Conservation (phyloP, 2,888 invertebrate genomes). For the Sesamia inferens region DNA sequence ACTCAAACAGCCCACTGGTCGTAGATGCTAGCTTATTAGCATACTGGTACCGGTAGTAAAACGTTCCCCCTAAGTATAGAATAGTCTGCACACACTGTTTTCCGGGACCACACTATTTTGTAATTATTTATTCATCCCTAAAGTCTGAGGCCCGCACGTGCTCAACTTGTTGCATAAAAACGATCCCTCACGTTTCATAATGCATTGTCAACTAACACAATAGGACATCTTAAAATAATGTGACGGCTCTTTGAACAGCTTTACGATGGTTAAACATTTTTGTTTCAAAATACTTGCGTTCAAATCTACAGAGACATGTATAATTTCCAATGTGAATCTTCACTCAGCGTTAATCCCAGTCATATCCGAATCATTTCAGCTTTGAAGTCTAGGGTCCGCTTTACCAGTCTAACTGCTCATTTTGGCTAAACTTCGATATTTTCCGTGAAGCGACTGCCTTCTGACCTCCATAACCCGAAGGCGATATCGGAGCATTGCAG, state of each 20-base stretch:
- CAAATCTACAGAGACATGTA: too few relatives aligned
- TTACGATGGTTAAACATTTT: conserved; percentile 6
- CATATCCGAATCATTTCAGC: too few relatives aligned
- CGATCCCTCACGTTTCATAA: conserved; percentile 60
- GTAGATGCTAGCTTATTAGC: conserved; percentile 71
- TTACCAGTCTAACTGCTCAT: too few relatives aligned
- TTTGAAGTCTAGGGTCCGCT: too few relatives aligned
- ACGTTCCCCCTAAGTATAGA: conserved; percentile 46
- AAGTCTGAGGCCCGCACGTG: conserved; percentile 59
- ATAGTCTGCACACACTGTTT: conserved; percentile 44
- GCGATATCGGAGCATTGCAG: too few relatives aligned
- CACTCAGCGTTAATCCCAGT: too few relatives aligned
- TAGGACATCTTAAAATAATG: conserved; percentile 65
- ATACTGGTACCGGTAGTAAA: conserved; percentile 65
- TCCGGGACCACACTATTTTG: conserved; percentile 43
- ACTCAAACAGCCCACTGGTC: conserved; percentile 63
- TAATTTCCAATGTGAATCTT: too few relatives aligned
- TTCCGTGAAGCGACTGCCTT: too few relatives aligned
- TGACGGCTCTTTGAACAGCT: conserved; percentile 42
- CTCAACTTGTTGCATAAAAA: conserved; percentile 65
- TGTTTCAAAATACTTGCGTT: not conserved
- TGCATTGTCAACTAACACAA: conserved; percentile 73
- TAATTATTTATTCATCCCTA: conserved; percentile 52
- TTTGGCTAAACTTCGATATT: too few relatives aligned
- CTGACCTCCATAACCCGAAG: too few relatives aligned